phyloP scores from a whole-genome alignment of 2,113 vertebrate species.

The Antechinus stuartii region DNA sequence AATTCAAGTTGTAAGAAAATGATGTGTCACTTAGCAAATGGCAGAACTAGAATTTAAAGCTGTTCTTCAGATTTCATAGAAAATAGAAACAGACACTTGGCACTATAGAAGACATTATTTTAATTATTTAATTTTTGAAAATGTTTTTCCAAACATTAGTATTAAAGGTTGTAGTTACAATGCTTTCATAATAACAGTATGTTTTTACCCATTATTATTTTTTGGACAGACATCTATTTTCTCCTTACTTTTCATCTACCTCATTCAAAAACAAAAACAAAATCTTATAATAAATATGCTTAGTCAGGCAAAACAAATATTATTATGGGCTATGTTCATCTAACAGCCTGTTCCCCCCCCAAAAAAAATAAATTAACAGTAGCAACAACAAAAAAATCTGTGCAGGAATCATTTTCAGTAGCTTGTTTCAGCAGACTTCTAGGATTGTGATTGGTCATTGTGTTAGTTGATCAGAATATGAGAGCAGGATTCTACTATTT shows the following conservation, averaged over 20 bases:
- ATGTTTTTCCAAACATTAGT: background rate
- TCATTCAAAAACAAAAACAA: background rate
- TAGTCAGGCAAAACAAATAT: background rate
- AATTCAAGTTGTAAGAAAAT: background rate
- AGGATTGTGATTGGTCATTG: background rate
- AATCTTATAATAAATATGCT: background rate
- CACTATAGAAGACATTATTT: background rate
- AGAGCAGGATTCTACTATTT: background rate
- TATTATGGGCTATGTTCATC: background rate
- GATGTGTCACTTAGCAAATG: background rate
- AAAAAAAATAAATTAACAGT: too few species aligned
- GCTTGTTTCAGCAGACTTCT: background rate
- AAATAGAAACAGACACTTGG: background rate
- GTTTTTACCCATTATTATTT: background rate
- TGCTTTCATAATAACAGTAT: background rate
- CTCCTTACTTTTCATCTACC: fast-evolving
- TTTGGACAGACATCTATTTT: background rate
- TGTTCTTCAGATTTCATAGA: background rate
- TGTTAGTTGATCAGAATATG: background rate
- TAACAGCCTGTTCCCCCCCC: too few species aligned
- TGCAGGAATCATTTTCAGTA: background rate
- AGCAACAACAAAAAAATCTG: background rate
- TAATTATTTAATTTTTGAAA: background rate
- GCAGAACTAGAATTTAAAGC: background rate
- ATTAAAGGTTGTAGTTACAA: background rate